A percentile compares a stretch with the other conserved stretches of the same genome.
Conservation (phyloP, 2,888 invertebrate genomes). For the Thera britannica region DNA sequence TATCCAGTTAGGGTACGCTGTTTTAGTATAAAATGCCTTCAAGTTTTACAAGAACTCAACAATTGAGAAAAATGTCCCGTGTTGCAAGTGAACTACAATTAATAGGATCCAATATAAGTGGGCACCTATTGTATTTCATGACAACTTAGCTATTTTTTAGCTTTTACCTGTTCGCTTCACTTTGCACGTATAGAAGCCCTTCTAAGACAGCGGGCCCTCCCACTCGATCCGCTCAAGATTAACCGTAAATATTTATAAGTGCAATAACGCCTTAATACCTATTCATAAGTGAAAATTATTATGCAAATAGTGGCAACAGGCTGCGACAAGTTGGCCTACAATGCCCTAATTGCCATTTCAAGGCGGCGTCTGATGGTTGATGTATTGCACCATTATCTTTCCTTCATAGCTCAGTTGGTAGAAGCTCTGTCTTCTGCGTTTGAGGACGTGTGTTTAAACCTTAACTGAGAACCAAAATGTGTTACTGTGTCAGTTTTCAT, state of each 20-base stretch:
- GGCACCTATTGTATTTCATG: no score
- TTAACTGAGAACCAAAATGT: no score
- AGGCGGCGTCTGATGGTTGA: slow-evolving; percentile 35
- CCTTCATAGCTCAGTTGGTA: neutral
- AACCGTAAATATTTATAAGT: slow-evolving; percentile 81
- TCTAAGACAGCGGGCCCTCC: slow-evolving; percentile 53
- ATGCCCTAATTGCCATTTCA: slow-evolving; percentile 66
- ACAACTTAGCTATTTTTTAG: no score
- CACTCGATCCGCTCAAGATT: slow-evolving; percentile 58
- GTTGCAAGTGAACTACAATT: no score
- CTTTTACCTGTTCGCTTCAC: neutral
- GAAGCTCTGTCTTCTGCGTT: no score
- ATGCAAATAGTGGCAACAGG: slow-evolving; percentile 80
- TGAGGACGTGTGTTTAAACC: no score
- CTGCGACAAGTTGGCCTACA: slow-evolving; percentile 63
- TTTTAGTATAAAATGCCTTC: no score
- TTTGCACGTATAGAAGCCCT: slow-evolving; percentile 5
- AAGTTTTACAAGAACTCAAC: no score
- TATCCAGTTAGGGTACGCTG: no score
- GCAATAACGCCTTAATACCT: slow-evolving; percentile 80
- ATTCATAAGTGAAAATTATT: slow-evolving; percentile 85
- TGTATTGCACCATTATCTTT: slow-evolving; percentile 29
- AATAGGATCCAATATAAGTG: no score
- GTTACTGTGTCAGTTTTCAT: no score
- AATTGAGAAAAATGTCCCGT: no score